These are phyloP conservation scores for Mythimna ferrago DNA, from an alignment of 2,888 invertebrate species.

Conservation along the genomic window DNA sequence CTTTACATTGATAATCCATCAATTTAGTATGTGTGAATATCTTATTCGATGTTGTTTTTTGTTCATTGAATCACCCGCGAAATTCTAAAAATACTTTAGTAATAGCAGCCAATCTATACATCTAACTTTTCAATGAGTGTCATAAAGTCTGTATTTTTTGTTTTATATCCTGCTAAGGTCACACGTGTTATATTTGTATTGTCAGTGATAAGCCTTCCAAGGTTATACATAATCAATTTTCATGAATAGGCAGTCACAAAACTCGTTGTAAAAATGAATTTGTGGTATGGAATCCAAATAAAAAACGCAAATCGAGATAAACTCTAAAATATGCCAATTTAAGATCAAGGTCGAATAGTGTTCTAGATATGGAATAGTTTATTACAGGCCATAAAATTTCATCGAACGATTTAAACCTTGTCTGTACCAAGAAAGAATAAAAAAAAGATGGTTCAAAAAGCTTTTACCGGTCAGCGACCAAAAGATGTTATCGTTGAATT, in stretches of 20 bases:
- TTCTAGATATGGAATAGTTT: slow-evolving; percentile 62
- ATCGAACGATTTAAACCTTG: slow-evolving; percentile 19
- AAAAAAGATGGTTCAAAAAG: slow-evolving; percentile 30
- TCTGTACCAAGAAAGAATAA: slow-evolving; percentile 1
- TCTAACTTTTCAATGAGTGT: slow-evolving; percentile 24
- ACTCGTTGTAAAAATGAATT: neutral
- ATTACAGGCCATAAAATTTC: slow-evolving; percentile 49
- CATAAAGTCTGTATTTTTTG: slow-evolving; percentile 27
- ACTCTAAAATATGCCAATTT: slow-evolving; percentile 42
- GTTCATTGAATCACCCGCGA: slow-evolving; percentile 23
- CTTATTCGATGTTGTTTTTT: slow-evolving; percentile 28
- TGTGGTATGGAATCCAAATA: slow-evolving; percentile 26
- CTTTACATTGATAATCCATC: neutral
- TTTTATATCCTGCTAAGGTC: slow-evolving; percentile 17
- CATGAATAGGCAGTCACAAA: neutral
- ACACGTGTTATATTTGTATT: slow-evolving; percentile 6
- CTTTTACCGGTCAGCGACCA: slow-evolving; percentile 15
- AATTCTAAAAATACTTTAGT: slow-evolving; percentile 33
- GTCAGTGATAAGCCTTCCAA: slow-evolving; percentile 14
- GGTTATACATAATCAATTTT: slow-evolving; percentile 1
- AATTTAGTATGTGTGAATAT: slow-evolving; percentile 23
- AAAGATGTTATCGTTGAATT: slow-evolving; percentile 41
- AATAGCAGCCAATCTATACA: neutral
- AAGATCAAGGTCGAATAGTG: slow-evolving; percentile 53
- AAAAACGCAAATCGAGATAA: slow-evolving; percentile 21